Evolutionary conservation across 2,888 invertebrate species (phyloP).

Genomic region (Xylophagus ater): DNA sequence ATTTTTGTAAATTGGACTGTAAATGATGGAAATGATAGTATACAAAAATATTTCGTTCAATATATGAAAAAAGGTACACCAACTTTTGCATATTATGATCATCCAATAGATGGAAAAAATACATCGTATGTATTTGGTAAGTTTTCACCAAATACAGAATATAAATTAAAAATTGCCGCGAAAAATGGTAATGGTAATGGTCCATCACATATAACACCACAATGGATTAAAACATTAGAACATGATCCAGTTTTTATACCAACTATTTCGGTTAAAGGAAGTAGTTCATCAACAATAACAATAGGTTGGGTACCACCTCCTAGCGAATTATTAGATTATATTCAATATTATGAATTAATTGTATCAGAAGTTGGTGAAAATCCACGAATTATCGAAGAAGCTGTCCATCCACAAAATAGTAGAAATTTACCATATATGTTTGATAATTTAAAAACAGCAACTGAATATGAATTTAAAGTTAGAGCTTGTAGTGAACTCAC

Average conservation of each 20-base stretch:
- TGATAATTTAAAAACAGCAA: constrained; percentile 60
- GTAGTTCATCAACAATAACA: constrained; percentile 57
- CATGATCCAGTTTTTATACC: constrained; percentile 71
- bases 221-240: constrained; percentile 50
- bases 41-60: constrained; percentile 48
- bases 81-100: constrained; percentile 46
- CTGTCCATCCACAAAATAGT: constrained; percentile 53
- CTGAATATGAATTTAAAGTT: constrained; percentile 67
- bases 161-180: constrained; percentile 55
- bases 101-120: constrained; percentile 50
- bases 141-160: constrained; percentile 53
- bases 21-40: constrained; percentile 59
- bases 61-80: constrained; percentile 46
- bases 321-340: constrained; percentile 50
- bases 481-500: constrained; percentile 72
- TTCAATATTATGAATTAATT: constrained; percentile 64
- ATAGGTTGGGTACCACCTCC: constrained; percentile 68
- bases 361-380: constrained; percentile 48
- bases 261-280: constrained; percentile 62
- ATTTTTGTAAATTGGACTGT: constrained; percentile 77
- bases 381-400: constrained; percentile 42
- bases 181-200: constrained; percentile 53
- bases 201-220: constrained; percentile 42
- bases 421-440: constrained; percentile 67
- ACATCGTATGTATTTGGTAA: constrained; percentile 58